Conservation (phyloP, 2,113 vertebrate species). For the Steatornis caripensis region DNA sequence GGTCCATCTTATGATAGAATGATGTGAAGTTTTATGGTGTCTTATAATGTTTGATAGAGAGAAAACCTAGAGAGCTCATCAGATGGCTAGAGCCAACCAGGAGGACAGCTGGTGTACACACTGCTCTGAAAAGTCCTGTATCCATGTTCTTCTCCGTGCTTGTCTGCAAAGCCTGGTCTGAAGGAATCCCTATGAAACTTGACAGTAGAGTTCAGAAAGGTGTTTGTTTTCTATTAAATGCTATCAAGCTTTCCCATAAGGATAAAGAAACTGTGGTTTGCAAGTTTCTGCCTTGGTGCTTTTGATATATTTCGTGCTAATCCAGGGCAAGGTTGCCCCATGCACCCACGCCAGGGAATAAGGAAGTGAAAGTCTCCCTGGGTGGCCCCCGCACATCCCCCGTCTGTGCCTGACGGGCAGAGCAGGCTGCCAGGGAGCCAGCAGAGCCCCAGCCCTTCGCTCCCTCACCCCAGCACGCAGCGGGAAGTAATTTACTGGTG, state of each 20-base stretch:
- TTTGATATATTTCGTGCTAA: conserved; percentile 9
- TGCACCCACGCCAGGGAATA: neutral
- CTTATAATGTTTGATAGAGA: neutral
- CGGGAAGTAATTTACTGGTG: neutral
- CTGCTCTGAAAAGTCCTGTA: neutral
- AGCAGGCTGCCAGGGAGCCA: neutral
- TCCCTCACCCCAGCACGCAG: neutral
- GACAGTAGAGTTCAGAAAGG: neutral
- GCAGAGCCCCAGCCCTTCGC: neutral
- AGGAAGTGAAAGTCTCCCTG: conserved; percentile 12
- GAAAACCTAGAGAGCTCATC: neutral
- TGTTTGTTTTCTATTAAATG: neutral
- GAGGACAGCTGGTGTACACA: neutral
- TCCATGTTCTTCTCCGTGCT: neutral
- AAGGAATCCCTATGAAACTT: neutral
- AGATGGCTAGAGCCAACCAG: neutral
- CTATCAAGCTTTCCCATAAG: neutral
- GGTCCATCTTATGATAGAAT: neutral
- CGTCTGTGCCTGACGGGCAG: neutral
- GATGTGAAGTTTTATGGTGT: neutral
- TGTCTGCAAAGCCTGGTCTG: neutral
- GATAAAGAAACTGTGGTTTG: neutral
- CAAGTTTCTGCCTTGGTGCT: conserved; percentile 17
- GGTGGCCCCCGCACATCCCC: neutral
- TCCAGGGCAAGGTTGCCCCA: neutral